Base-by-base conservation (phyloP, 2,113 vertebrate genomes). In the Fukomys damarensis region DNA sequence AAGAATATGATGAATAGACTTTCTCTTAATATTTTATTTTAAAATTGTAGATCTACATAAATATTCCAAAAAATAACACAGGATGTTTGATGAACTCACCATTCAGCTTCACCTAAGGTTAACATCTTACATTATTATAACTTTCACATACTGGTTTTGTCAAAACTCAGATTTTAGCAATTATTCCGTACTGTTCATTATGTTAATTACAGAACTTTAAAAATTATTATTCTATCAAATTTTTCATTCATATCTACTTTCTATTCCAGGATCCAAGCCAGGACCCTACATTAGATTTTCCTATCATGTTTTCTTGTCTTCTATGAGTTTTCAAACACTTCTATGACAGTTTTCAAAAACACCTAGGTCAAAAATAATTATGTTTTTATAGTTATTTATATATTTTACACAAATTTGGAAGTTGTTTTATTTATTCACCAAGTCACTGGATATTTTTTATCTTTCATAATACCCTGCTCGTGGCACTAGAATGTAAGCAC, bases 11-110 rank as follows among this genome's bases (percentile, higher is more conserved):
- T 87, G 9, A 91, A 24, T 5, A 74, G 68, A 46, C 7, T 80
- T 77, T 81, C 68, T 43, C 89, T 22, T 85, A 49, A 82, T 12
- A 68, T 82, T 77, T 87, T 9, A 3, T 30, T 84, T 56, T 84
- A 20, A 8, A 68, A 52, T 77, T 87, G 92, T 79, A 35, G 24
- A 86, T 95, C 89, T 95, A n/a, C 1, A 86, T 35, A 86, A 89
- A 94, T 70, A 54, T 59, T 84, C 35, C 72, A 24, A 83, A 83
- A 52, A 43, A 80, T 22, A 84, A 87, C 3, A 28, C 41, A 95
- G 32, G 85, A 43, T 92, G 0, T 65, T n/a, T 14, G 22, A 84
- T 72, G 63, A 4, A 66, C 24, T 1, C 68, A 49, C 81, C 8
- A 74, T 4, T 41, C 16, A 61, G 1, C 1, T 68, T 94, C 9